Evolutionary conservation across 1,140 invertebrate species (phyloP), one percentile per base, ranked within the genome.

Genomic region (Cotesia vestalis): DNA sequence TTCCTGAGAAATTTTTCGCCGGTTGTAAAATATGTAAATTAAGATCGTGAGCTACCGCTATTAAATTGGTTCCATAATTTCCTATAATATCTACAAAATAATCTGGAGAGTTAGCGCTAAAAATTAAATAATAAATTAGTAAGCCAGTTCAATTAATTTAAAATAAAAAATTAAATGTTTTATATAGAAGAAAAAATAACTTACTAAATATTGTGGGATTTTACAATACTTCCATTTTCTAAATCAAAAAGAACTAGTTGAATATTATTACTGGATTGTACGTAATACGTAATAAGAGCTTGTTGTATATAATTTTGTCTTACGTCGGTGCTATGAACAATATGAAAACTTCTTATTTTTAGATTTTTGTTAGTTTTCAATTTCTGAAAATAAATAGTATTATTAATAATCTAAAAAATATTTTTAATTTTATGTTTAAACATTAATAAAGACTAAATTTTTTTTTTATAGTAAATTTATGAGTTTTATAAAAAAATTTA

Each of bases 291-390:
- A 35, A 86, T 66, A 20, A 86, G 60, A 4, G 77, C 79, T 73
- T 81, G 79, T 3, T 68, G 76, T 36, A 78, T 46, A 17, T 73
- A 53, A 35, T 74, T 79, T 60, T 73, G 73, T 60, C 76, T 78
- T 40, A 51, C 9, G 34, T 69, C 75, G 40, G 62, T 77, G 51
- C 81, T 83, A 62, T 78, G 75, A 9, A 85, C 67, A 64, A 86
- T 79, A 38, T 87, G 81, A 75, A 87, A 87, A 3, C 83, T 84
- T 73, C 76, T 83, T n/a, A 86, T 76, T 77, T 84, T 86, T 14
- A 74, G 67, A n/a, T 81, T 75, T 12, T 71, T 17, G 17, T 51
- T 6, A 36, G 73, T 73, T 51, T 76, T 75, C 9, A 85, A 73
- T 75, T 81, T 78, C 83, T 86, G 59, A 34, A 81, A 78, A 69